These are phyloP conservation scores for Escarpia spicata DNA, from an alignment of 2,888 invertebrate genomes.

Conservation along the genomic window DNA sequence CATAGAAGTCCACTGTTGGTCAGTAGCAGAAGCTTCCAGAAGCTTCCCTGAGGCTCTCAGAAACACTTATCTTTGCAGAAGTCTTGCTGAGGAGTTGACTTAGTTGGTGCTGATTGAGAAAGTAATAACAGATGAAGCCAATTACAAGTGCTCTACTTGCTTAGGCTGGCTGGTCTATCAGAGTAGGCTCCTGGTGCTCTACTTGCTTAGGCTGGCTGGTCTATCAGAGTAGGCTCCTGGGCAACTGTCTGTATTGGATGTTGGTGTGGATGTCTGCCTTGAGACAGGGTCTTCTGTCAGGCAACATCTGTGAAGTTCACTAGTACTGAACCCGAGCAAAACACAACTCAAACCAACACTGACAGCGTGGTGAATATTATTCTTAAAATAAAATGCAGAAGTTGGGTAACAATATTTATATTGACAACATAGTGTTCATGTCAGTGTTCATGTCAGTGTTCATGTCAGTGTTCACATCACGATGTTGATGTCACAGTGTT, in stretches of 20 bases:
- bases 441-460: too few species aligned
- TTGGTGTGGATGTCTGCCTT: background rate
- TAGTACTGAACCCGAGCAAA: background rate
- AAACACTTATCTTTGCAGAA: background rate
- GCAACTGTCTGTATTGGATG: background rate
- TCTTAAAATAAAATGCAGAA: too few species aligned
- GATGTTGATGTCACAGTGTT: background rate
- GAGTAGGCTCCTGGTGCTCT: background rate
- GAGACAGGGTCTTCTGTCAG: background rate
- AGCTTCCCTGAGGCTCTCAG: background rate
- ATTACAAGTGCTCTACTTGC: slow-evolving; percentile 6
- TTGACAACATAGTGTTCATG: too few species aligned
- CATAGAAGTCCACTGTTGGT: background rate
- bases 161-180: background rate
- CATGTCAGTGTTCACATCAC: too few species aligned
- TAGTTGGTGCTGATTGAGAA: background rate
- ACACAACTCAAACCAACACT: too few species aligned
- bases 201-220: background rate
- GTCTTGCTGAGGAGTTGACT: background rate
- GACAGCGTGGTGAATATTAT: too few species aligned
- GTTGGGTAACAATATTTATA: background rate
- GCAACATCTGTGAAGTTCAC: background rate
- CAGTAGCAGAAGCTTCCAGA: background rate
- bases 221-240: background rate
- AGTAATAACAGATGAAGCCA: slow-evolving; percentile 16